phyloP scores from a whole-genome alignment of 2,888 invertebrate genomes.

The Mycalesis mineus region DNA sequence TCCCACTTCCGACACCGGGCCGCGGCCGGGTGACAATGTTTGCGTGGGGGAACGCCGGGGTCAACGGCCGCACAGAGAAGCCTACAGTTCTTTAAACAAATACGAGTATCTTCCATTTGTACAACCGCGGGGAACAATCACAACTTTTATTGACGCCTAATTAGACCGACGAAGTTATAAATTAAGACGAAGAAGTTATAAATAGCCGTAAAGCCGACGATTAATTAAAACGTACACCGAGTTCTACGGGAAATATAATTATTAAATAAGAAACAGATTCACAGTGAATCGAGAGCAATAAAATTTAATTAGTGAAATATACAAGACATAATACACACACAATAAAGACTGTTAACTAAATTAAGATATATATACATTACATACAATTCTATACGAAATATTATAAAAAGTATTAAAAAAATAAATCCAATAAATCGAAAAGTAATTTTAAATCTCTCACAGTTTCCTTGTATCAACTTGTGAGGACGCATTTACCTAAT shows the following conservation, averaged over 20 bases:
- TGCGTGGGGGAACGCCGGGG: slow-evolving; percentile 27
- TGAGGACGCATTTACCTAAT: not conserved
- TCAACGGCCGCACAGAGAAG: slow-evolving; percentile 32
- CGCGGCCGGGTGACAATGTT: slow-evolving; percentile 23
- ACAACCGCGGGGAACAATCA: not conserved
- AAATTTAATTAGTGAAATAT: no score
- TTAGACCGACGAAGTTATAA: not conserved
- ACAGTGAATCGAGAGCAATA: not conserved
- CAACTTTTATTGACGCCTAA: not conserved
- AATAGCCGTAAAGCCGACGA: not conserved
- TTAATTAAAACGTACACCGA: not conserved
- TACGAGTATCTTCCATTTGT: slow-evolving; percentile 13
- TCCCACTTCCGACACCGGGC: slow-evolving; percentile 16
- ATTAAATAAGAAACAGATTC: not conserved
- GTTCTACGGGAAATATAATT: not conserved
- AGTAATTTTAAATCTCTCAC: no score
- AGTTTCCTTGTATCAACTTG: no score
- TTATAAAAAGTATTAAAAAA: no score
- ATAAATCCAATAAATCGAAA: no score
- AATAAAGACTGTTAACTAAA: no score
- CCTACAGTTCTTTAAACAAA: slow-evolving; percentile 30
- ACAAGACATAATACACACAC: no score
- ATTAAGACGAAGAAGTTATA: not conserved
- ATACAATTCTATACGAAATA: no score
- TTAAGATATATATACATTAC: no score